Base-by-base conservation (phyloP, 1,140 invertebrate species). In the Fopius arisanus region DNA sequence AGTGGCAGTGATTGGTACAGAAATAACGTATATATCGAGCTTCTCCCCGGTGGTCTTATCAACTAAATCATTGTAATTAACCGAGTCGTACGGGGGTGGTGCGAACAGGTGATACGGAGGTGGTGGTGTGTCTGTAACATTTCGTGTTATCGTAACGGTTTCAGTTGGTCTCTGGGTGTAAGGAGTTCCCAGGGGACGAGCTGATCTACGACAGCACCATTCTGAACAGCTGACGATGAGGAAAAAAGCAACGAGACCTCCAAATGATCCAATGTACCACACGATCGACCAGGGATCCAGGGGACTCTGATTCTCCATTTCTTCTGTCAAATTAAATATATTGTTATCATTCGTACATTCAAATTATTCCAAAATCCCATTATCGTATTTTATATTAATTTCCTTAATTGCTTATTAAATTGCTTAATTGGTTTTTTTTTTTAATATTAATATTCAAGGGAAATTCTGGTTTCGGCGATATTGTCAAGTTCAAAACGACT, bases 251-350 rank as follows among this genome's bases (percentile, higher is more conserved):
- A 91, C 89, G 16, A 91, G 78, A 0, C 90, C 90, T 3, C 89
- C 89, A 74, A 91, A 91, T 2, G 90, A 90, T 9, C 89, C 90
- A 19, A 91, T 88, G 82, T 91, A 91, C 90, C 90, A 91, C 0
- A 91, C 86, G 40, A 91, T 89, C 21, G 90, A 91, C 89, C 90
- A 90, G 0, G 90, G 88, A 72, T 90, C 89, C 70, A 89, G 41
- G 0, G 87, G 83, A 33, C 79, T 86, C 28, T 87, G 83, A 10
- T 72, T 74, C 0, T 82, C 78, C 4, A 37, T 48, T 16, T 79
- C 74, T 28, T 78, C 86, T 86, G 80, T 1, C 83, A 84, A 75
- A 66, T 74, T 73, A 75, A 74, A 75, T n/a, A n/a, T n/a, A n/a
- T n/a, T n/a, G n/a, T n/a, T 63, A 69, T 21, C 16, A 48, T 70